Evolutionary conservation across 1,140 invertebrate genomes (phyloP).

Genomic region (Apis florea): DNA sequence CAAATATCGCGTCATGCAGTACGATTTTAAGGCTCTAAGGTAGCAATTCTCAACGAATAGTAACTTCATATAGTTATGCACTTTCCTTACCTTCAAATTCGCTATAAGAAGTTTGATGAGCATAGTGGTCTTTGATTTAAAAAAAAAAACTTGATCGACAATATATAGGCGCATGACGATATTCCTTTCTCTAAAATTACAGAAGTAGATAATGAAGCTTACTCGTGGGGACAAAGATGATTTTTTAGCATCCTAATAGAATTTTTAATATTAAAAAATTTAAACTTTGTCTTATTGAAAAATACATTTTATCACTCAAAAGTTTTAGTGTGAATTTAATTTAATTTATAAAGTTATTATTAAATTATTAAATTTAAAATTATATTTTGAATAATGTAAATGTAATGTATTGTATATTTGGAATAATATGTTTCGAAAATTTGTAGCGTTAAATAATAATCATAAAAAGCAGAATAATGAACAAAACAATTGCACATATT

Average conservation of each 20-base stretch:
- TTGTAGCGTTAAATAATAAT: background rate
- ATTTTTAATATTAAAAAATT: no score
- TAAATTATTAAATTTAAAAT: no score
- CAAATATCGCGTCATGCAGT: conserved; percentile 8
- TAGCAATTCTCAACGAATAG: conserved; percentile 49
- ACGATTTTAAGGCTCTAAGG: conserved; percentile 53
- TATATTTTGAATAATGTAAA: no score
- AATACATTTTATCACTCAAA: no score
- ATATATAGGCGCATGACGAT: background rate
- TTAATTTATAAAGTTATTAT: no score
- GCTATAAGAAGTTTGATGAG: background rate
- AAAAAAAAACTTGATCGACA: background rate
- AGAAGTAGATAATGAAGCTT: background rate
- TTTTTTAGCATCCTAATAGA: no score
- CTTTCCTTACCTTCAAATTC: conserved; percentile 57
- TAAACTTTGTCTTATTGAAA: no score
- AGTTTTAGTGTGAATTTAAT: no score
- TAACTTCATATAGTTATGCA: conserved; percentile 65
- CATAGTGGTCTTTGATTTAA: background rate
- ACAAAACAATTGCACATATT: background rate
- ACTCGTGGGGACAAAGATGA: background rate
- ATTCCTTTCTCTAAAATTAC: background rate
- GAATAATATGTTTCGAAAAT: background rate
- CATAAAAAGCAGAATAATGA: background rate
- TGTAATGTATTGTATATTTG: background rate